Base-by-base conservation (phyloP, 37 sponge, comb jelly and placozoan species). In the Beroe ovata region DNA sequence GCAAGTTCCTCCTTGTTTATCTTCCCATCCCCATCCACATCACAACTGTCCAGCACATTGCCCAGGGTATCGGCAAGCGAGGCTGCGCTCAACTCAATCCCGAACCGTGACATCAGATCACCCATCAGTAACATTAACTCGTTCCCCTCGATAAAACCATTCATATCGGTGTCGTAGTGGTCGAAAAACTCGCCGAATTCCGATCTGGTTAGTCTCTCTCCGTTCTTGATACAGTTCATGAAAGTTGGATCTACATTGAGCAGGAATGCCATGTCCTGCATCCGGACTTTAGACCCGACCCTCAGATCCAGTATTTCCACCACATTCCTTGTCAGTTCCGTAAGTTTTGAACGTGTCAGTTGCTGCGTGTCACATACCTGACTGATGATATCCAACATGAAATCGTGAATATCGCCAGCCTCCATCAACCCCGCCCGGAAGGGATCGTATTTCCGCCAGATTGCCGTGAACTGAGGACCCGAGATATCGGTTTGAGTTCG, bases 141-240 rank as follows among this genome's bases (percentile, higher is more conserved):
- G 23, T 77, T 77, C 42, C 84, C 84, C 84, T 77, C 84, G 28
- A 77, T 77, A 19, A 77, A 77, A 42, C 84, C 84, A 54, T 77
- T 77, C 84, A 77, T 77, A 77, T 77, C 84, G 54, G 84, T 35
- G 47, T 77, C 84, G 28, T 77, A 77, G 84, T 77, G 84, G 54
- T 77, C 84, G 84, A 77, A 77, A 40, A 77, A 77, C 54, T 77
- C 84, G 6, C 84, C 54, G n/a, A 77, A 77, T 25, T 77, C 84
- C 22, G 54, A 47, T 16, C 84, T 11, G 8, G 84, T 40, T 1
- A 77, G 84, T 14, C 84, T 1, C 1, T 77, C 84, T n/a, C 84
- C 84, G 84, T 77, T 77, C 38, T 77, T 77, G 84, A 77, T 77
- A 54, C 84, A 77, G 84, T 77, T 77, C 84, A 77, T 77, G 54